phyloP scores from a whole-genome alignment of 2,797 vertebrate genomes.

The Microctenopoma steveboyesi region DNA sequence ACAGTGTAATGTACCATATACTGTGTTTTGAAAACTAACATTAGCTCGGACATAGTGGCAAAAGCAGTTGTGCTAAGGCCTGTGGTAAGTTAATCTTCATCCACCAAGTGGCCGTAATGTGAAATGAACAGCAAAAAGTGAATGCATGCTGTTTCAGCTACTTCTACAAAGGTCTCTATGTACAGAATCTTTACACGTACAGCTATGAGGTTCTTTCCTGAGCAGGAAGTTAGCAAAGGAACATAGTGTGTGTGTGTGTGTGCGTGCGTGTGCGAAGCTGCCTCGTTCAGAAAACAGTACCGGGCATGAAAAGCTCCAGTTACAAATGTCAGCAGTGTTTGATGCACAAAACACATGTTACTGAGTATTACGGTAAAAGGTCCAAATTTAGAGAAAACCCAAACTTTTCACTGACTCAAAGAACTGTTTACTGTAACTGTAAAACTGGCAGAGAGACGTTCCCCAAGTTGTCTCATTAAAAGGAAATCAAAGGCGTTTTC shows the following conservation, averaged over 20 bases:
- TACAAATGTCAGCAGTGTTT: constrained; percentile 36
- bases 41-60: constrained; percentile 22
- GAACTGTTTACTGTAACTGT: constrained; percentile 53
- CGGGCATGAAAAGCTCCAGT: constrained; percentile 41
- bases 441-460: constrained; percentile 43
- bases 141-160: constrained; percentile 84
- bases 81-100: constrained; percentile 53
- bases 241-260: constrained; percentile 41
- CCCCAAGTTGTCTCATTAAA: constrained; percentile 63
- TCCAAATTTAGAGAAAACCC: constrained; percentile 31
- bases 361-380: constrained; percentile 26
- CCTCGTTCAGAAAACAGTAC: constrained; percentile 51
- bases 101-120: constrained; percentile 61
- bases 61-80: constrained; percentile 42
- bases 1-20: constrained; percentile 27
- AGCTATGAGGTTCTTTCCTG: constrained; percentile 77
- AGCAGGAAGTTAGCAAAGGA: constrained; percentile 71
- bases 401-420: constrained; percentile 42
- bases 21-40: constrained; percentile 36
- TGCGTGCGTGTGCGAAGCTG: constrained; percentile 60
- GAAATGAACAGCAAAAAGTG: constrained; percentile 69
- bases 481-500: constrained; percentile 55
- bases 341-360: constrained; percentile 34
- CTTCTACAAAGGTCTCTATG: constrained; percentile 82
- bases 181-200: constrained; percentile 81